Base-by-base conservation (phyloP, 2,888 invertebrate genomes). In the Pocota personata region DNA sequence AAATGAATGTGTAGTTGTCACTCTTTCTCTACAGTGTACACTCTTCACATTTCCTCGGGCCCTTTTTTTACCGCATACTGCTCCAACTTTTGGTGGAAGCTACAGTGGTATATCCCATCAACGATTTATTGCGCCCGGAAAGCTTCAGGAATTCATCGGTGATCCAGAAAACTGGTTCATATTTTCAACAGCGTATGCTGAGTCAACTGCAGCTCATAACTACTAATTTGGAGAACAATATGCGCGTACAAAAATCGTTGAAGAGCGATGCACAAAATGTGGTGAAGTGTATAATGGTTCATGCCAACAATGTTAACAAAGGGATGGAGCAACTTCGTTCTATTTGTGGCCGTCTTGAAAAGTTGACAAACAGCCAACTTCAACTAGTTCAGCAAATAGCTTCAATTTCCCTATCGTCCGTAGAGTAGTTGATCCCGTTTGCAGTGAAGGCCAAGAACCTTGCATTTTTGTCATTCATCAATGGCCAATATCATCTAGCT, bases 101-200 rank as follows among this genome's bases (percentile, higher is more conserved):
- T 58, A 35, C 46, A 48, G 14, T 58, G 14, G 58, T n/a, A 64
- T n/a, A n/a, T n/a, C n/a, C n/a, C n/a, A n/a, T 10, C 52, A 52
- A 55, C 24, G 4, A 24, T 24, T 52, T 30, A 19, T 5, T 30
- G 52, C 52, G n/a, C 62, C 40, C 30, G 60, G 72, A 24, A 84
- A 84, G 10, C 35, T 75, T 43, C 72, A 84, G 27, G 83, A 40
- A 37, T 87, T 87, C 40, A 73, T 72, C 16, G 80, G 80, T 0
- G 71, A 66, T n/a, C 86, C 82, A 12, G 77, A 84, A 27, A 76
- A 84, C 40, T 88, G 87, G 84, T 79, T 76, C 12, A 72, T 87
- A 10, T 88, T 87, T 32, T 78, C 79, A 24, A 78, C 79, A 40
- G 73, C 71, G 7, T 88, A 64, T 55, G 64, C 62, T 19, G 84